Conservation (phyloP, 2,888 invertebrate species). For the Danaus chrysippus region DNA sequence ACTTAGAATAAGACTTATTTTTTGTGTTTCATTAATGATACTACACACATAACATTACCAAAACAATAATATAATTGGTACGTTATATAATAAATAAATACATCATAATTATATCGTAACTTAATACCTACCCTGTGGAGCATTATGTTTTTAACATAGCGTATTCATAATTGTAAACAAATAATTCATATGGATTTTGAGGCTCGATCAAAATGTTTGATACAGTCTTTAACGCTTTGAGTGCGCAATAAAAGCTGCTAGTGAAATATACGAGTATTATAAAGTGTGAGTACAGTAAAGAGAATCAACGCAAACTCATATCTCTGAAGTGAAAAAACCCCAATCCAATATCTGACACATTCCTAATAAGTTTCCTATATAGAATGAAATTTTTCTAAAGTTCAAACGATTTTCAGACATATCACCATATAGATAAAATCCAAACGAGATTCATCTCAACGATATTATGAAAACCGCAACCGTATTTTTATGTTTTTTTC, state of each 20-base stretch:
- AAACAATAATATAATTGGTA: too few species aligned
- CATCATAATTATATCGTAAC: neutral
- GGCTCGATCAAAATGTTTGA: neutral
- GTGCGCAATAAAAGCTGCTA: too few species aligned
- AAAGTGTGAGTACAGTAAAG: neutral
- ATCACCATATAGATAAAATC: constrained; percentile 7
- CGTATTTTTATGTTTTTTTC: neutral
- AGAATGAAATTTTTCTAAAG: neutral
- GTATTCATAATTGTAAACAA: constrained; percentile 10
- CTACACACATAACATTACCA: too few species aligned
- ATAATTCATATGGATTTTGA: constrained; percentile 25
- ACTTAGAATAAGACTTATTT: too few species aligned
- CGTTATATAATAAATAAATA: too few species aligned
- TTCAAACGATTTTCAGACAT: constrained; percentile 16
- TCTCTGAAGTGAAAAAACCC: constrained; percentile 17
- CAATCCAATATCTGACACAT: constrained; percentile 26
- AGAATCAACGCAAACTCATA: constrained; percentile 16
- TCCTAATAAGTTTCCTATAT: constrained; percentile 29
- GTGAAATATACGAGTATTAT: neutral
- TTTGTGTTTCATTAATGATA: too few species aligned
- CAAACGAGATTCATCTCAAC: neutral
- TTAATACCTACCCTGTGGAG: neutral
- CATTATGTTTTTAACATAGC: neutral
- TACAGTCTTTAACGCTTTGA: too few species aligned
- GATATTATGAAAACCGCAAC: constrained; percentile 8